These are phyloP conservation scores for Leucoma salicis DNA, from an alignment of 2,888 invertebrate species.

Conservation along the genomic window DNA sequence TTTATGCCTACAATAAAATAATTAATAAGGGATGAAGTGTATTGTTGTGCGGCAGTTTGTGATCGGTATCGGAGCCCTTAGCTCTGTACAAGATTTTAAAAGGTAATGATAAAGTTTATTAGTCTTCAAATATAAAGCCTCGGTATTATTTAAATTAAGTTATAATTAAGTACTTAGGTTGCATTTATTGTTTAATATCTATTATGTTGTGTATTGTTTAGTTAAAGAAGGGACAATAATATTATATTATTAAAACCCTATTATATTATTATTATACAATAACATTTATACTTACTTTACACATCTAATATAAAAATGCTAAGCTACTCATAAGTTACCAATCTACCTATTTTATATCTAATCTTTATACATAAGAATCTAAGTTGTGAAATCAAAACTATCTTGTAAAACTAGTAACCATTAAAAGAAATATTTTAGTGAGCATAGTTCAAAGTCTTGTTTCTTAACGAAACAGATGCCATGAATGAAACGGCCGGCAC, in stretches of 20 bases:
- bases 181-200: constrained; percentile 34
- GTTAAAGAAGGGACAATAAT: constrained; percentile 9
- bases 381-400: constrained; percentile 1
- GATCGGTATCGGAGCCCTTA: constrained; percentile 75
- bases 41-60: constrained; percentile 70
- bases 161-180: constrained; percentile 34
- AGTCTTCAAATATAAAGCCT: constrained; percentile 49
- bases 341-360: too few species aligned
- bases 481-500: constrained; percentile 42
- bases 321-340: too few species aligned
- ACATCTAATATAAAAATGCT: too few species aligned
- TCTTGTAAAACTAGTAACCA: constrained; percentile 22
- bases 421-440: constrained; percentile 7
- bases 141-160: constrained; percentile 48
- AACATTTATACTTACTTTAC: too few species aligned
- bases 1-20: constrained; percentile 82
- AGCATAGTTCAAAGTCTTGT: constrained; percentile 23
- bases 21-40: constrained; percentile 81
- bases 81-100: constrained; percentile 64
- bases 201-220: constrained; percentile 17
- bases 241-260: too few species aligned
- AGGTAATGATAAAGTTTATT: constrained; percentile 66
- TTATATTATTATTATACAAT: too few species aligned
- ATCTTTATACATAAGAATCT: not conserved
- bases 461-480: constrained; percentile 34